A percentile compares a stretch with the other conserved stretches of the same genome.
Conservation (phyloP, 1,140 invertebrate species). For the Sycobia sp. region DNA sequence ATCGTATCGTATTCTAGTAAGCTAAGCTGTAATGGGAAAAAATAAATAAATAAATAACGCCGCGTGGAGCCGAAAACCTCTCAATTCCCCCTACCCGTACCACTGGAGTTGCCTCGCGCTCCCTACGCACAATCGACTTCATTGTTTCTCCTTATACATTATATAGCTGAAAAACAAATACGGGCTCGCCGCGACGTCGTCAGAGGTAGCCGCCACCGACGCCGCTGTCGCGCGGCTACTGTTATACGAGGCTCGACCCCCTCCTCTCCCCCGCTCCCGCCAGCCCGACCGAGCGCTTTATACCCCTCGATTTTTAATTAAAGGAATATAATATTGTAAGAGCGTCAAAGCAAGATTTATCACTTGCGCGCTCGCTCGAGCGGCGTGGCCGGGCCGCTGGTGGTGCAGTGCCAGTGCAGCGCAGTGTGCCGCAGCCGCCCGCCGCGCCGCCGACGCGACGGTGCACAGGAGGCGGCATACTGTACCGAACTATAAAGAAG, state of each 20-base stretch:
- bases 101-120: background rate
- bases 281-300: no score
- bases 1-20: no score
- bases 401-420: no score
- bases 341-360: conserved; percentile 50
- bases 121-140: conserved; percentile 41
- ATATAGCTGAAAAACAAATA: conserved; percentile 43
- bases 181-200: conserved; percentile 11
- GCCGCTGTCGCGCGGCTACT: no score
- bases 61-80: no score
- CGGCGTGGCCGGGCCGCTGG: conserved; percentile 19
- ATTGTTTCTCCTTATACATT: conserved; percentile 45
- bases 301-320: conserved; percentile 53
- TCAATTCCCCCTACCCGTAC: background rate
- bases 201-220: conserved; percentile 26
- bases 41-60: no score
- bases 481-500: conserved; percentile 21
- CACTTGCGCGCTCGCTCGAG: conserved; percentile 40
- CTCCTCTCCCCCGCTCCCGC: no score
- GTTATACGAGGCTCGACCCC: no score
- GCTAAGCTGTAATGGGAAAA: no score
- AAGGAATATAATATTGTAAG: conserved; percentile 48
- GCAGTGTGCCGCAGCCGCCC: no score
- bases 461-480: conserved; percentile 25
- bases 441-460: no score